These are phyloP conservation scores for Phoeniculus purpureus DNA, from an alignment of 2,797 vertebrate species.

Conservation along the genomic window DNA sequence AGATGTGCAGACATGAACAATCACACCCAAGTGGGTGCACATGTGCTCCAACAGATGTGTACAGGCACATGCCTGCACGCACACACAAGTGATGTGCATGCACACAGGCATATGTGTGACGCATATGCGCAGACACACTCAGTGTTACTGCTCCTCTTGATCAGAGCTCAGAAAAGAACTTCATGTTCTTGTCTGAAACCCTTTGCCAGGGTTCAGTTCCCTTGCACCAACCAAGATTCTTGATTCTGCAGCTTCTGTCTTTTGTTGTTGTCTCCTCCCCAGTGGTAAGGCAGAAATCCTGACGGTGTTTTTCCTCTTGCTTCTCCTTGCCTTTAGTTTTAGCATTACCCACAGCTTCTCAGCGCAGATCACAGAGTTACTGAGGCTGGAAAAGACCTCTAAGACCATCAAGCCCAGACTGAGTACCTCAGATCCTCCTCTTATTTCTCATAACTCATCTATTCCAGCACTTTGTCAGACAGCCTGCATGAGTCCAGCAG, in stretches of 20 bases:
- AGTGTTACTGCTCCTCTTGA: not conserved
- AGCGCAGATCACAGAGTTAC: not conserved
- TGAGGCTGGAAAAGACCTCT: no score
- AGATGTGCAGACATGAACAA: accelerated
- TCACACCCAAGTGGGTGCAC: accelerated
- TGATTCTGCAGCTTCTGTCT: not conserved
- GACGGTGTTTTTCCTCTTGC: not conserved
- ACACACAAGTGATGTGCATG: not conserved
- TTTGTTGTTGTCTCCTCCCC: not conserved
- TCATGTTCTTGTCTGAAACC: not conserved
- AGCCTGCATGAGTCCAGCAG: not conserved
- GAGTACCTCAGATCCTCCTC: not conserved
- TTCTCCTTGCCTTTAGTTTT: not conserved
- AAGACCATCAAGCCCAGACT: not conserved
- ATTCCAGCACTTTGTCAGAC: not conserved
- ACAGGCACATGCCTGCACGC: not conserved
- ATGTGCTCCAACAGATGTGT: not conserved
- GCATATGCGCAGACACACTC: accelerated
- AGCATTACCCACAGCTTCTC: not conserved
- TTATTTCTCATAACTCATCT: not conserved
- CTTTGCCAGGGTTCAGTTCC: not conserved
- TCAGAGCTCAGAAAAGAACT: not conserved
- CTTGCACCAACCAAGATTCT: not conserved
- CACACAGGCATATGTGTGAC: accelerated
- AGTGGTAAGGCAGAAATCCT: not conserved